A percentile compares a stretch with the other conserved stretches of the same genome.
Evolutionary conservation across 2,797 vertebrate species (phyloP).

Genomic region (Tapera naevia): DNA sequence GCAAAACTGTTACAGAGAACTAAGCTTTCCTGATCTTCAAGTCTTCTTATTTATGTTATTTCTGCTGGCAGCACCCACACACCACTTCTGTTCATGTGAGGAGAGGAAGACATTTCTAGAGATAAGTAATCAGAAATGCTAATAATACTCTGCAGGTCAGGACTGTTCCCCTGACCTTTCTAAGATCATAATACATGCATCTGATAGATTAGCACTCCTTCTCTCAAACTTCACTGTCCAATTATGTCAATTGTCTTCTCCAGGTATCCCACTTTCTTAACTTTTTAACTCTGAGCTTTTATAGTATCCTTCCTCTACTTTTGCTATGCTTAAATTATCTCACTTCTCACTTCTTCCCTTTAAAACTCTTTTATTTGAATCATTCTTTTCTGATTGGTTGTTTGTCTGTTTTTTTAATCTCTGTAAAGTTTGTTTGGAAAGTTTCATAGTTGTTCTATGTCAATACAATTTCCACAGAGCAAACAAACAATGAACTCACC

Average conservation of each 20-base stretch:
- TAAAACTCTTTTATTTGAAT: background rate
- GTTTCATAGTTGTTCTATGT: background rate
- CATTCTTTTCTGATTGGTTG: fast-evolving
- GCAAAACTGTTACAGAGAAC: background rate
- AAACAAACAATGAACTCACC: background rate
- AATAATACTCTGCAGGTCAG: background rate
- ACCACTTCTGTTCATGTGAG: background rate
- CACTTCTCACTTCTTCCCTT: background rate
- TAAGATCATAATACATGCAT: background rate
- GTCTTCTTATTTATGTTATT: background rate
- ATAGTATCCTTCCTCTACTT: background rate
- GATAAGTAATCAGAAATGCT: background rate
- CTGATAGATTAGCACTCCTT: background rate
- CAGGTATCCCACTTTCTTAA: background rate
- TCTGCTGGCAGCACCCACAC: background rate
- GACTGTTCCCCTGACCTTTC: background rate
- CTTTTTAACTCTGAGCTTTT: background rate
- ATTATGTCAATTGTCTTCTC: background rate
- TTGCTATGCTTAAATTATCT: background rate
- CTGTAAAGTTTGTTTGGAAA: background rate
- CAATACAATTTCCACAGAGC: background rate
- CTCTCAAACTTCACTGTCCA: background rate
- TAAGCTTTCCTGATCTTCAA: background rate
- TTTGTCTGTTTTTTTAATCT: background rate
- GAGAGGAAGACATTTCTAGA: background rate